A percentile compares a stretch with the other conserved stretches of the same genome.
phyloP scores from a whole-genome alignment of 1,140 invertebrate species.

The Aradophagus sp. region DNA sequence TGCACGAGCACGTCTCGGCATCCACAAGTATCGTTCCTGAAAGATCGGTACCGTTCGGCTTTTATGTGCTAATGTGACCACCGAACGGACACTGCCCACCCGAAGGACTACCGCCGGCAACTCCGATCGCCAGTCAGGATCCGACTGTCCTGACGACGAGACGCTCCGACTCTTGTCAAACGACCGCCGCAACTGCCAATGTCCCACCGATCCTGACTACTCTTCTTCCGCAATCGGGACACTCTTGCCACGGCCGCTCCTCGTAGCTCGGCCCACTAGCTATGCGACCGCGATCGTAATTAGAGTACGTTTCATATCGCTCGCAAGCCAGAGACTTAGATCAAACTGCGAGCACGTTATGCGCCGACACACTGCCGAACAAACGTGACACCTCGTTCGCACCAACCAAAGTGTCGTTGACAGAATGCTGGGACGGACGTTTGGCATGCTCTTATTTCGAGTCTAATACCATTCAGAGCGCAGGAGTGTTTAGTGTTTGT shows the following conservation, averaged over 20 bases:
- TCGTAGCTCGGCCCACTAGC: too few species aligned
- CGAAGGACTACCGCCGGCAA: conserved; percentile 43
- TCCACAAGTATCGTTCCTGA: conserved; percentile 58
- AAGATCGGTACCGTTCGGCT: conserved; percentile 49
- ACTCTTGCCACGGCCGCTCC: too few species aligned
- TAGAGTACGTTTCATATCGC: too few species aligned
- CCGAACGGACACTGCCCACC: conserved; percentile 53
- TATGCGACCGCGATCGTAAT: too few species aligned
- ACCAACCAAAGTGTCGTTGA: conserved; percentile 6
- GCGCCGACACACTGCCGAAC: background rate
- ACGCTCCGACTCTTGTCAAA: conserved; percentile 30
- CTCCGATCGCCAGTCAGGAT: conserved; percentile 64
- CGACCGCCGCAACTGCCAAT: background rate
- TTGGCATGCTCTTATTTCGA: conserved; percentile 31
- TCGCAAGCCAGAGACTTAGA: too few species aligned
- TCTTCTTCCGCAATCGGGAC: too few species aligned
- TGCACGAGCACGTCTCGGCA: conserved; percentile 49
- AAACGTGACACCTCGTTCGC: background rate
- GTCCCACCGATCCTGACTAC: too few species aligned
- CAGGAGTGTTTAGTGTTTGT: conserved; percentile 38
- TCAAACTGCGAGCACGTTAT: too few species aligned
- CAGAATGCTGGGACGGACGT: conserved; percentile 63
- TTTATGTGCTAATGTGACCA: conserved; percentile 50
- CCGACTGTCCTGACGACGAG: conserved; percentile 64
- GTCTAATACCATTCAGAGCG: conserved; percentile 1